Evolutionary conservation across 2,797 vertebrate genomes (phyloP).

Genomic region (Chaenodraco wilsoni): DNA sequence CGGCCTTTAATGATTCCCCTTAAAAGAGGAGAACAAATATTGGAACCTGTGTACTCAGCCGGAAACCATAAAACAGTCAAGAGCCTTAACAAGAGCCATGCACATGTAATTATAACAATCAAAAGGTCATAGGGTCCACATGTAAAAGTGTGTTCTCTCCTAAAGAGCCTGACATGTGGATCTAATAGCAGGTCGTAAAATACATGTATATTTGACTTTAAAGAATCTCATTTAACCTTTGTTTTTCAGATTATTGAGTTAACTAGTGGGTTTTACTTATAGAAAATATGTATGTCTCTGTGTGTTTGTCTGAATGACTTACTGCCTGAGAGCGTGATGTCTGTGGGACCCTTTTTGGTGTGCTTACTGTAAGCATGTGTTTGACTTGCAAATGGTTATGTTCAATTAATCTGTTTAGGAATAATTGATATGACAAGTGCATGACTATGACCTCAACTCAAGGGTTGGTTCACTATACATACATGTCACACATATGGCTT

Average conservation of each 20-base stretch:
- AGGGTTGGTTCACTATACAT: constrained; percentile 25
- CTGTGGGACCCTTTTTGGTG: constrained; percentile 30
- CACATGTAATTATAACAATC: constrained; percentile 74
- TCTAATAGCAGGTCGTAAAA: constrained; percentile 62
- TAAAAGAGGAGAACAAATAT: constrained; percentile 65
- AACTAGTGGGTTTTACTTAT: constrained; percentile 33
- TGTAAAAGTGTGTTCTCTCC: constrained; percentile 48
- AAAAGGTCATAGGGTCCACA: constrained; percentile 68
- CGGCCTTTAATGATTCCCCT: constrained; percentile 54
- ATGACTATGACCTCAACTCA: constrained; percentile 25
- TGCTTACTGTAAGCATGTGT: constrained; percentile 22
- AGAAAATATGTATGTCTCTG: constrained; percentile 19
- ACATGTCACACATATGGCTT: not conserved
- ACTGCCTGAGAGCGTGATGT: constrained; percentile 40
- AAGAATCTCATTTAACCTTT: constrained; percentile 42
- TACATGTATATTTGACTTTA: constrained; percentile 61
- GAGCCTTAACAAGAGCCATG: constrained; percentile 71
- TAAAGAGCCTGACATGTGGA: constrained; percentile 65
- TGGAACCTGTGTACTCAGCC: constrained; percentile 73
- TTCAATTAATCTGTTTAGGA: constrained; percentile 41
- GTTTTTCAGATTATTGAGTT: constrained; percentile 43
- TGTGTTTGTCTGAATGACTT: constrained; percentile 25
- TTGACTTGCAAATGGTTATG: constrained; percentile 27
- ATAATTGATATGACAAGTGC: constrained; percentile 39
- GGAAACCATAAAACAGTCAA: constrained; percentile 73